Evolutionary conservation across 2,797 vertebrate species (phyloP).

Genomic region (Phalanger gymnotis): DNA sequence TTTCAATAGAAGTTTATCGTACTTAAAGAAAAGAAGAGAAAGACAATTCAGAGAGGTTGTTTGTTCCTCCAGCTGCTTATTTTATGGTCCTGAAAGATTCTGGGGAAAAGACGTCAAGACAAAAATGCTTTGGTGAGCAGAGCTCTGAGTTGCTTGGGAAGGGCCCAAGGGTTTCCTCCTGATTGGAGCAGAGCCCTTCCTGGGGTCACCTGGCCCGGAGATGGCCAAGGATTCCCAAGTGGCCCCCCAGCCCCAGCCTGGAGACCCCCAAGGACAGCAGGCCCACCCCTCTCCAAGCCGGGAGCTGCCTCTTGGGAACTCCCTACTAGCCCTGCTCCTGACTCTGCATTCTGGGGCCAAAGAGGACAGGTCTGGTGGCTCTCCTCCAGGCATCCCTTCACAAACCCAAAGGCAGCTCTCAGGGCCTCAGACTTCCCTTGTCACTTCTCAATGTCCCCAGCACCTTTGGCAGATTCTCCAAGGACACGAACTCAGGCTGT

Average conservation of each 20-base stretch:
- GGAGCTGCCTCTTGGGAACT: too few relatives aligned
- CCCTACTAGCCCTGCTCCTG: too few relatives aligned
- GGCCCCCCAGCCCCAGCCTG: background rate
- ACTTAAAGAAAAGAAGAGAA: background rate
- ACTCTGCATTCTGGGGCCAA: too few relatives aligned
- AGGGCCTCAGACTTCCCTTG: background rate
- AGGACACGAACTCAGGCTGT: too few relatives aligned
- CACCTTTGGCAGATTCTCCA: background rate
- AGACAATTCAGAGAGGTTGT: fast-evolving
- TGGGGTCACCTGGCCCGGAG: too few relatives aligned
- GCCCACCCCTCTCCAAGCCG: too few relatives aligned
- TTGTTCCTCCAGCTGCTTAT: background rate
- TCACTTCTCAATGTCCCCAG: background rate
- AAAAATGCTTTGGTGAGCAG: background rate
- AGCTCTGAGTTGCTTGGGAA: background rate
- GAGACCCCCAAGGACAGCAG: too few relatives aligned
- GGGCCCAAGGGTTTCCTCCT: too few relatives aligned
- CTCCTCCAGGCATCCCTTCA: background rate
- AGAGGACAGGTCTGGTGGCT: too few relatives aligned
- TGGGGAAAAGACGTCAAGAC: background rate
- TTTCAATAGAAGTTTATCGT: background rate
- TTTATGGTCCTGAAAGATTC: background rate
- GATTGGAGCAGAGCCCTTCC: too few relatives aligned
- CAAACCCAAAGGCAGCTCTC: background rate
- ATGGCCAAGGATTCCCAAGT: background rate